phyloP scores from a whole-genome alignment of 1,140 invertebrate species.

The Brachionus asplanchnoidis region DNA sequence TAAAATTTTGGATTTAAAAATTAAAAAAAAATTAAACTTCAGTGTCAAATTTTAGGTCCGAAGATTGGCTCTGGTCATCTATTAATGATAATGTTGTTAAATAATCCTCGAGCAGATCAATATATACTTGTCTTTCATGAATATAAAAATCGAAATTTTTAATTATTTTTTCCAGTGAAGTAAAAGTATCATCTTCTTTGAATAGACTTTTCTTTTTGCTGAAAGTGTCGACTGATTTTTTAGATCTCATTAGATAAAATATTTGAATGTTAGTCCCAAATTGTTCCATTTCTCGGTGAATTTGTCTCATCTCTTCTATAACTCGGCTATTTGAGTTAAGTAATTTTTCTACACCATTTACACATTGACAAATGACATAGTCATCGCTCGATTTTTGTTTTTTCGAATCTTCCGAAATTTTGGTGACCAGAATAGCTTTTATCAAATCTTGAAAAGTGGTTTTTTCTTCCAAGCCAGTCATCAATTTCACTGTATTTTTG shows the following conservation, averaged over 20 bases:
- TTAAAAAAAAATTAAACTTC: neutral
- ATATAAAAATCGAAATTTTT: conserved; percentile 18
- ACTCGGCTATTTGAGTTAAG: neutral
- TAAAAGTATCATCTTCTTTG: neutral
- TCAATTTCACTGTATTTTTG: neutral
- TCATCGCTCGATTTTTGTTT: neutral
- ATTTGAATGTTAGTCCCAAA: neutral
- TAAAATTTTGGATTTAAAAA: neutral
- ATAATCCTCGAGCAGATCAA: conserved; percentile 6
- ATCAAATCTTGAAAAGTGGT: conserved; percentile 12
- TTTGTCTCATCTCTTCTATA: neutral
- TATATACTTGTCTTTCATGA: neutral
- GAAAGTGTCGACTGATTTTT: neutral
- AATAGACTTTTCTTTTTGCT: neutral
- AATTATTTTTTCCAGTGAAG: neutral
- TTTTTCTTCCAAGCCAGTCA: neutral
- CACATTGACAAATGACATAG: neutral
- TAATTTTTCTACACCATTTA: neutral
- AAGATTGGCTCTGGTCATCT: neutral
- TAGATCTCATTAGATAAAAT: neutral
- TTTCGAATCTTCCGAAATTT: neutral
- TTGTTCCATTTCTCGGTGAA: neutral
- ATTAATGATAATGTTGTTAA: neutral
- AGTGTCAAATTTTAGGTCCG: neutral
- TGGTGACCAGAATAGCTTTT: neutral